Evolutionary conservation across 2,888 invertebrate species (phyloP), one percentile per base, ranked within the genome.

Genomic region (Cryptophagus acutangulus): DNA sequence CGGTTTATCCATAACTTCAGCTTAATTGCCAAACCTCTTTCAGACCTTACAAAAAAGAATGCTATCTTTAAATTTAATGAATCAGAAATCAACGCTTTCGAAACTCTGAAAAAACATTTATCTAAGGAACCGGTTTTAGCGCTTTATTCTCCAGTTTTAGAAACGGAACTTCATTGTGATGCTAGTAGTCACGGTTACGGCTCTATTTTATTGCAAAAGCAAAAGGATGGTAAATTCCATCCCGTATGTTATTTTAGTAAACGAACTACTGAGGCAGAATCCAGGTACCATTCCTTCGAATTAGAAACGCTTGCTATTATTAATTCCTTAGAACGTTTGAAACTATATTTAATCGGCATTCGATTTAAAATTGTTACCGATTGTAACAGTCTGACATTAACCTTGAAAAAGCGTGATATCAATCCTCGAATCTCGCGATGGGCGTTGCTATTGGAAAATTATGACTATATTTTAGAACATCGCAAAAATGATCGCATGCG

Each of bases 131-230:
- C 61, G n/a, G 47, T 61, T 17, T 47, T 65, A 14, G 36, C 45
- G 5, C 43, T 65, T n/a, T 69, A 60, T 39, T 49, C 55, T 18
- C 58, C 57, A 1, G 28, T 38, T 6, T 40, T 48, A 17, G 49
- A 55, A 24, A 65, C 63, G 1, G 55, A 66, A 40, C 36, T 66
- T 20, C 63, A 65, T 38, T 61, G 59, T 13, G 63, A 66, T 43
- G 64, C 61, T 1, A 59, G 58, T 36, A 38, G 52, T 1, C 9
- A 41, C 2, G 63, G 63, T 1, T 63, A 51, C 38, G 64, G 60
- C 1, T 52, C 55, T 1, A 51, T 63, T 4, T 38, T 65, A 10
- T 12, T 66, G 25, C 65, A 66, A 42, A 49, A 45, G 25, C 59
- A 63, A 33, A 5, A 34, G 0, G 57, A 61, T 44, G 37, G 36